Base-by-base conservation (phyloP, 2,888 invertebrate genomes). In the Eupithecia exiguata region DNA sequence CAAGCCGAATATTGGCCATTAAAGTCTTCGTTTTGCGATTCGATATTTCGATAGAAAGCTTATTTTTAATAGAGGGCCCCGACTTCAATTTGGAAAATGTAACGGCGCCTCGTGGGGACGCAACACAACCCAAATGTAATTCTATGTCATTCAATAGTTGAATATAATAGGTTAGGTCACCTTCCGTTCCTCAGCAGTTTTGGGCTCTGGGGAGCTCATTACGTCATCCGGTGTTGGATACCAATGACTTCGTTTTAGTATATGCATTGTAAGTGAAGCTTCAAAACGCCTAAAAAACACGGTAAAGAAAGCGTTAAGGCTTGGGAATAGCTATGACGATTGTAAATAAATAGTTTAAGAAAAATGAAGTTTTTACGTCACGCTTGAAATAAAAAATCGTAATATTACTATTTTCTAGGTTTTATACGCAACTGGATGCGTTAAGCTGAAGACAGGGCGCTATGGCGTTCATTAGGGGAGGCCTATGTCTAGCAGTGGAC, bases 111-210 rank as follows among this genome's bases (percentile, higher is more conserved):
- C 21, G n/a, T n/a, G 21, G 40, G n/a, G 21, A 21, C n/a, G n/a
- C 21, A 40, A 21, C 40, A 40, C 21, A 40, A 66, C 21, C 65
- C 12, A 40, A 36, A 66, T 66, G 40, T 66, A 40, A 66, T 35
- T 40, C 65, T 66, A 38, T 66, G 21, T 14, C 38, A 40, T 66
- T 66, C 40, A 38, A 66, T 66, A 66, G 65, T 66, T n/a, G 65
- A 66, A 66, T 14, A 21, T 66, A 40, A 40, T 40, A 66, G 58
- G 65, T n/a, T n/a, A 21, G 6, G 65, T 38, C 38, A 38, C 65
- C 65, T 40, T 40, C 65, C 40, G 18, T 62, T 62, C 62, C 62
- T 35, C 7, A 30, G 62, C 18, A 5, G 18, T 30, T 18, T 35
- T 35, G 18, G 35, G 35, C 62, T 18, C 62, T 35, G 35, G 62